phyloP scores from a whole-genome alignment of 2,797 vertebrate genomes.

The Lepus oiostolus region DNA sequence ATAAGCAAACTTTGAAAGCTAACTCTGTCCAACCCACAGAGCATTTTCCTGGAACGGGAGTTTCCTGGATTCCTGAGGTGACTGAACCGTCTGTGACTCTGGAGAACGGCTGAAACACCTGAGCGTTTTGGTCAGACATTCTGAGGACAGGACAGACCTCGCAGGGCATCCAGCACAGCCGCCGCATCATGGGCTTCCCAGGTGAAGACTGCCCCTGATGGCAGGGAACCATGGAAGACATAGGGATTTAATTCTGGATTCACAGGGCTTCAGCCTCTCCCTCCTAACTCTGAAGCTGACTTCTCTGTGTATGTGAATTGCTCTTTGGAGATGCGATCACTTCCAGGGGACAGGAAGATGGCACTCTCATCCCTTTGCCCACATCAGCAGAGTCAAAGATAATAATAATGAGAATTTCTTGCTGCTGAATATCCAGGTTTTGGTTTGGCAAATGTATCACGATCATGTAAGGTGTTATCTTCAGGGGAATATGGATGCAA shows the following conservation, averaged over 20 bases:
- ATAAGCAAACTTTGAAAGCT: no score
- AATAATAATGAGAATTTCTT: slow-evolving; percentile 6
- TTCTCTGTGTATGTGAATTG: not conserved
- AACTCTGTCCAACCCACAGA: not conserved
- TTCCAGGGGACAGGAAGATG: not conserved
- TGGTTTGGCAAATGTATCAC: not conserved
- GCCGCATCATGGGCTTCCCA: not conserved
- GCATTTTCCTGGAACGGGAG: not conserved
- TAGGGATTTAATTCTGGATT: slow-evolving; percentile 6
- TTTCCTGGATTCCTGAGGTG: not conserved
- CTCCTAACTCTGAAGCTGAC: slow-evolving; percentile 9
- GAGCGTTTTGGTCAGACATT: not conserved
- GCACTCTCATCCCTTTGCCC: not conserved
- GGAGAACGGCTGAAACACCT: not conserved
- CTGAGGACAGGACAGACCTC: not conserved
- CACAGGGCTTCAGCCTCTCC: not conserved
- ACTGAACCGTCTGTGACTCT: not conserved
- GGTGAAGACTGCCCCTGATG: not conserved
- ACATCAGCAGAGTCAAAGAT: not conserved
- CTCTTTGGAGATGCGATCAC: not conserved
- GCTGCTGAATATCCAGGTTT: slow-evolving; percentile 28
- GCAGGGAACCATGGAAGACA: not conserved
- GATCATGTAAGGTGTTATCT: slow-evolving; percentile 37
- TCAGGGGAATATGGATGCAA: not conserved
- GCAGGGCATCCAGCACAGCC: not conserved